Evolutionary conservation across 2,888 invertebrate species (phyloP), one percentile per base, ranked within the genome.

Genomic region (Cataglyphis albicans): DNA sequence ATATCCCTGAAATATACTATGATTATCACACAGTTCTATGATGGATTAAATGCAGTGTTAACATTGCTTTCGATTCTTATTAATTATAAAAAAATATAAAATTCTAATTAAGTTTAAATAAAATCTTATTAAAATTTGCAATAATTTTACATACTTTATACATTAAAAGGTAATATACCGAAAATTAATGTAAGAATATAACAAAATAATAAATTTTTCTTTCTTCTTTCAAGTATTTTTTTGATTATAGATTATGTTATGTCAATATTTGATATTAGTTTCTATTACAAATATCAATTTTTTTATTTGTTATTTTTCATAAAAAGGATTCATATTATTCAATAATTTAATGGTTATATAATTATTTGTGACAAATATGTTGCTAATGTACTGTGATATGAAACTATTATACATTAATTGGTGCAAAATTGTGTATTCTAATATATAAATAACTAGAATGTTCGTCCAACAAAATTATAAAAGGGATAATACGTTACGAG

Each of bases 1-100:
- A 82, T 75, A 78, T 67, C 84, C 82, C 81, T 84, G 81, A 90
- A 90, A 90, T 89, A 32, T 70, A 65, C 89, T 90, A 89, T 87
- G 86, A 91, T 91, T 91, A 91, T 91, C 90, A 90, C 86, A 88
- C 85, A 85, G 90, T 92, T 89, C 81, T 86, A 83, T 85, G 52
- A 83, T 83, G 68, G 44, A 81, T 85, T 78, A 83, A 70, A 83
- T 85, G 81, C 61, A 82, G 86, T 83, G 86, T 87, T 84, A 86
- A 81, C 87, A 92, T 92, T 92, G 92, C 92, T 92, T 91, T 87
- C 83, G 64, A 83, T 74, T 88, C 63, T 35, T 35, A 81, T 84
- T 87, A 87, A 73, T 87, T 81, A 86, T 74, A 68, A 41, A 41
- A 41, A 41, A 12, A 44, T 48, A 21, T 61, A 5, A 59, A 75